These are phyloP conservation scores for Ormyrus rosae DNA, from an alignment of 2,888 invertebrate species.

Conservation along the genomic window DNA sequence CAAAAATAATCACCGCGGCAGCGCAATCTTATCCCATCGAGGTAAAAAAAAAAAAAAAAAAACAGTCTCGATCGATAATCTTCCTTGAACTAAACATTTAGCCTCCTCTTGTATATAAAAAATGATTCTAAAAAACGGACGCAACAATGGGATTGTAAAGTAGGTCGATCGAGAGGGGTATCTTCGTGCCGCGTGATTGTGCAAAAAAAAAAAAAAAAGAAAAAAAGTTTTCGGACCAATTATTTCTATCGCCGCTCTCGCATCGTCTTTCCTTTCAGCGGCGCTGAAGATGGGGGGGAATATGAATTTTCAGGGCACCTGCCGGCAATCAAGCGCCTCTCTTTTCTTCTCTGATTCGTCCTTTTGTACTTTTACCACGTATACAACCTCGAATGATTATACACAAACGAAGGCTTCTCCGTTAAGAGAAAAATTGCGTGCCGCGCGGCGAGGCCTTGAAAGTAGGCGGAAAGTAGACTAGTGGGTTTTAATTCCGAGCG, in stretches of 20 bases:
- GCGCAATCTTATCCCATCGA: background rate
- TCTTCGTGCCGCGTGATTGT: background rate
- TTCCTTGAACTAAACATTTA: background rate
- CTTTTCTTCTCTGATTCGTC: no score
- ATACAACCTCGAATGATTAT: no score
- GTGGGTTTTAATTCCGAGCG: no score
- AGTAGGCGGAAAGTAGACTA: no score
- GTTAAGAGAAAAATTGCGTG: no score
- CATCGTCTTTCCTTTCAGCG: background rate
- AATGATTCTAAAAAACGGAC: background rate
- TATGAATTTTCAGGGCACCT: no score
- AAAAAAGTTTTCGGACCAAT: background rate
- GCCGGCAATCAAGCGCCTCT: no score
- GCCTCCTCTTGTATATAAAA: background rate
- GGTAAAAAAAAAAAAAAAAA: background rate
- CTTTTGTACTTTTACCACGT: no score
- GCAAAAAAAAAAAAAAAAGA: background rate
- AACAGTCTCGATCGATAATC: background rate
- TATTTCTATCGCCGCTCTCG: background rate
- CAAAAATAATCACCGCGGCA: no score
- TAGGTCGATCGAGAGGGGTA: conserved; percentile 15
- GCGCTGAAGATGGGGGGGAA: background rate
- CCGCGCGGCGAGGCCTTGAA: no score
- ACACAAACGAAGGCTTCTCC: no score
- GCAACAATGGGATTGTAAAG: background rate